phyloP scores from a whole-genome alignment of 1,140 invertebrate genomes.

The Phenacoccus solenopsis region DNA sequence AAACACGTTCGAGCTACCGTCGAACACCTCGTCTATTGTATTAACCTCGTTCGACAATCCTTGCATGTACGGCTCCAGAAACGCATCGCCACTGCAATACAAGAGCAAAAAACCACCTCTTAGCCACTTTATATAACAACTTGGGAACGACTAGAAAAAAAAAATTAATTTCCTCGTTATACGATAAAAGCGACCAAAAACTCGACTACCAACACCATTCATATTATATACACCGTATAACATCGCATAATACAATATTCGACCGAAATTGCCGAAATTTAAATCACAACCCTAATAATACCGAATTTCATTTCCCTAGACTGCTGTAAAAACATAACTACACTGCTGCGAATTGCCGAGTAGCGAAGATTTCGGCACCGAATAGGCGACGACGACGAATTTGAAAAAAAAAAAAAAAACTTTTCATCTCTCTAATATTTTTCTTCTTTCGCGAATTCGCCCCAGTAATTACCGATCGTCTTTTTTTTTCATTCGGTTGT shows the following conservation, averaged over 20 bases:
- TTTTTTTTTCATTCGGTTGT: too few species aligned
- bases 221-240: neutral
- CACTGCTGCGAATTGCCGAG: too few species aligned
- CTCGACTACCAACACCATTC: too few species aligned
- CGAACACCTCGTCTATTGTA: constrained; percentile 10
- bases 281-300: constrained; percentile 17
- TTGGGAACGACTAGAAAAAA: too few species aligned
- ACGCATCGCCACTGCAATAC: constrained; percentile 27
- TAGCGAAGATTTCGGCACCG: constrained; percentile 14
- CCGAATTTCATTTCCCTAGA: constrained; percentile 10
- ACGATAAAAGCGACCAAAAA: neutral
- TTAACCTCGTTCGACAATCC: constrained; percentile 24
- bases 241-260: neutral
- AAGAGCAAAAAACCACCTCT: constrained; percentile 8
- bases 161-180: too few species aligned
- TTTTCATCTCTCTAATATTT: neutral
- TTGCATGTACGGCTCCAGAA: constrained; percentile 29
- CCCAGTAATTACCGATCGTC: too few species aligned
- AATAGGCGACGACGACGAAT: neutral
- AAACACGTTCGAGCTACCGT: constrained; percentile 1
- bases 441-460: too few species aligned
- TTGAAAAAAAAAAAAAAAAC: neutral
- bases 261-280: neutral
- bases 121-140: too few species aligned
- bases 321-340: constrained; percentile 10